Evolutionary conservation across 2,113 vertebrate species (phyloP).

Genomic region (Stegostoma tigrinum): DNA sequence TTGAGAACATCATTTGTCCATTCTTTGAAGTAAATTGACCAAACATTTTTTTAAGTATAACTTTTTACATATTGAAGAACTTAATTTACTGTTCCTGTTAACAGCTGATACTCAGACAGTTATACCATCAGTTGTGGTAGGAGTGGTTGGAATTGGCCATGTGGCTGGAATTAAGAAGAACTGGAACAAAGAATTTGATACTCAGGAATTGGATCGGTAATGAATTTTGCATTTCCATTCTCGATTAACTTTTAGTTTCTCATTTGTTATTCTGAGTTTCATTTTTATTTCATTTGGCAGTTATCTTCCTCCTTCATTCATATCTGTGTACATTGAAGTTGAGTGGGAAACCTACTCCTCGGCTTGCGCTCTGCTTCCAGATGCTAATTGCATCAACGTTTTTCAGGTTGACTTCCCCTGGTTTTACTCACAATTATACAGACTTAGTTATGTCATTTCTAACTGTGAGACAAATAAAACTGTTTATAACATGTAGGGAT

Average conservation of each 20-base stretch:
- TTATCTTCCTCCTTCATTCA: background rate
- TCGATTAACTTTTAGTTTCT: background rate
- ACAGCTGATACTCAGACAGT: background rate
- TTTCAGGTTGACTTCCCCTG: background rate
- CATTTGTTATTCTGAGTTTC: background rate
- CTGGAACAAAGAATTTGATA: slow-evolving; percentile 34
- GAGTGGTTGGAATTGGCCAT: slow-evolving; percentile 36
- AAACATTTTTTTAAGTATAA: background rate
- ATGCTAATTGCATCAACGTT: background rate
- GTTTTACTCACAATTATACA: background rate
- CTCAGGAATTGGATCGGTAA: slow-evolving; percentile 30
- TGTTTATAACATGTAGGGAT: background rate
- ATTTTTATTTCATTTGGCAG: background rate
- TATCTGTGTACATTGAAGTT: background rate
- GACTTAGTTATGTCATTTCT: background rate
- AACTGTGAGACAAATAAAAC: background rate
- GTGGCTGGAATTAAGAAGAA: slow-evolving; percentile 36
- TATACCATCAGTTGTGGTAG: slow-evolving; percentile 36
- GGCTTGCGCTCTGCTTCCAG: background rate
- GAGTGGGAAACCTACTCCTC: background rate
- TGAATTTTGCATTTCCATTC: background rate
- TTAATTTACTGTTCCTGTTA: background rate
- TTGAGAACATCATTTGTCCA: background rate
- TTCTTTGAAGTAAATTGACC: background rate
- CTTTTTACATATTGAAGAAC: background rate